These are phyloP conservation scores for Eledone cirrhosa DNA, from an alignment of 2,888 invertebrate species.

Conservation along the genomic window DNA sequence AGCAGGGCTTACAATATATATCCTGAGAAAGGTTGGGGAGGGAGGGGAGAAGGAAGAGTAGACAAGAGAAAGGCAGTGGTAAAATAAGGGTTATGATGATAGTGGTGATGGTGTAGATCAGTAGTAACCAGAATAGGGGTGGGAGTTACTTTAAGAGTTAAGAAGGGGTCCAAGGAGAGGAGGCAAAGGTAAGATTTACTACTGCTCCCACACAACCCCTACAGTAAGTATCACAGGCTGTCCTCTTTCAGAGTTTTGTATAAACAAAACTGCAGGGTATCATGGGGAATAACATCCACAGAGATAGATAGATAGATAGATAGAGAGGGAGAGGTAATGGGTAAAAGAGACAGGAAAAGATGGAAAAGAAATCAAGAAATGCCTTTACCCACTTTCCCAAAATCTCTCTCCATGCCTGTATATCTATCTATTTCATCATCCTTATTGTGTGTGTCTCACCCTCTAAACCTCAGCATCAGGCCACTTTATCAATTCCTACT, in stretches of 20 bases:
- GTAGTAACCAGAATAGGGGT: not conserved
- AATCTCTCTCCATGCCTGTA: too few species aligned
- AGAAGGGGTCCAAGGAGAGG: not conserved
- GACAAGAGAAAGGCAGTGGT: not conserved
- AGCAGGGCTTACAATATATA: too few species aligned
- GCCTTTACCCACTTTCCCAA: too few species aligned
- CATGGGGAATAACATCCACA: not conserved
- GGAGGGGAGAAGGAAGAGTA: too few species aligned
- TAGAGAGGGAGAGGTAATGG: not conserved
- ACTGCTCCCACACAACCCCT: not conserved
- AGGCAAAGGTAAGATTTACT: too few species aligned
- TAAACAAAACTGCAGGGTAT: slow-evolving; percentile 12
- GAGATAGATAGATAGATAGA: not conserved
- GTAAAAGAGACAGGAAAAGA: not conserved
- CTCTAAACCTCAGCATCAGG: too few species aligned
- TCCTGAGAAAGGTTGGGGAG: too few species aligned
- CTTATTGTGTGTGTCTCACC: too few species aligned
- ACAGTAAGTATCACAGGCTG: slow-evolving; percentile 19
- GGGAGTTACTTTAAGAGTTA: not conserved
- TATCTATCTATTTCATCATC: too few species aligned
- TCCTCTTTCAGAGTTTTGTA: slow-evolving; percentile 9
- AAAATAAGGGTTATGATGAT: not conserved
- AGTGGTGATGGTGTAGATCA: not conserved
- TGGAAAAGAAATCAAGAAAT: not conserved
- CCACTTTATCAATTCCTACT: too few species aligned